Evolutionary conservation across 1,140 invertebrate genomes (phyloP), one percentile per base, ranked within the genome.

Genomic region (Pristionchus pacificus): DNA sequence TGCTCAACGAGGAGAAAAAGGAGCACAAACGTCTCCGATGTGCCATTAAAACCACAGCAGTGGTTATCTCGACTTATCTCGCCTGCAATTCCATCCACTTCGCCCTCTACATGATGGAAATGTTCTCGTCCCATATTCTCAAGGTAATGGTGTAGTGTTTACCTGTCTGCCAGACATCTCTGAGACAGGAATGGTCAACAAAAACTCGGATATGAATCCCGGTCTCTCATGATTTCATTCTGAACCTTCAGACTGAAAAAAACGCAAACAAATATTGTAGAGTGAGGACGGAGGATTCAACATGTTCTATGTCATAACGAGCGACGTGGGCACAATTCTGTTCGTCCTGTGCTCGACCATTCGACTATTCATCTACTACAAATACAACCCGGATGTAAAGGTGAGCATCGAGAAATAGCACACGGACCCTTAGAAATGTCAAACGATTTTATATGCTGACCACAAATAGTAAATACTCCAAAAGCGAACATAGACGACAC

Each of bases 361-460:
- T 19, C 27, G 70, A 38, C 55, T 72, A 2, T 72, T 72, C 29
- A 72, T 72, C 32, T 72, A 65, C 64, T 65, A 65, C 58, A 72
- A 66, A 31, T 72, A 72, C 32, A 72, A 72, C 27, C 19, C 57
- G 0, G 70, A 72, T 24, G 61, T 72, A 2, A 49, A 49, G 38
- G 38, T 49, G 6, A 6, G 38, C 19, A 49, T 19, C n/a, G n/a
- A n/a, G n/a, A n/a, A n/a, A n/a, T n/a, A n/a, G n/a, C n/a, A n/a
- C n/a, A n/a, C n/a, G n/a, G n/a, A n/a, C n/a, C n/a, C n/a, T n/a
- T n/a, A n/a, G n/a, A n/a, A n/a, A n/a, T n/a, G n/a, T n/a, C n/a
- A n/a, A n/a, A n/a, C n/a, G n/a, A n/a, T n/a, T n/a, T n/a, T n/a
- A n/a, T n/a, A n/a, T n/a, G n/a, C n/a, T n/a, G n/a, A n/a, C n/a